Percentiles rank a stretch among this genome's conserved stretches.
Conservation (phyloP, 1,140 invertebrate genomes). For the Drosophila chauvacae region DNA sequence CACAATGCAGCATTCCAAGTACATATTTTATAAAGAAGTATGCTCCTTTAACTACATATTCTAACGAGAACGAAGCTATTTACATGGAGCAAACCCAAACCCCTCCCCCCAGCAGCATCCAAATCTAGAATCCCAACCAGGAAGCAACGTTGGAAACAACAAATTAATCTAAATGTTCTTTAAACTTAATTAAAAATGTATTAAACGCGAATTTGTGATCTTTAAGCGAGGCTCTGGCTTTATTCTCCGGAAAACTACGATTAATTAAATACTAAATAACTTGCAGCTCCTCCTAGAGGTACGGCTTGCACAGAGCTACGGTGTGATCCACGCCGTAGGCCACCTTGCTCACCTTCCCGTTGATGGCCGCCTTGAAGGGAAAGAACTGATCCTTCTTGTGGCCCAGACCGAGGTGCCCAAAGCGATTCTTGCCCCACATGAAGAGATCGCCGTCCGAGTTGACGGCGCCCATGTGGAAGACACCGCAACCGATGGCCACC, state of each 20-base stretch:
- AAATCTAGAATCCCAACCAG: conserved; percentile 10
- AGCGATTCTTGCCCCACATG: conserved; percentile 95
- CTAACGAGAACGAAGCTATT: conserved; percentile 58
- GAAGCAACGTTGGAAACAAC: conserved; percentile 12
- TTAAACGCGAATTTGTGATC: conserved; percentile 83
- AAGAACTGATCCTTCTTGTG: conserved; percentile 93
- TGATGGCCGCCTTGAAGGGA: conserved; percentile 92
- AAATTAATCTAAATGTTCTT: conserved; percentile 83
- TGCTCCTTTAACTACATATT: conserved; percentile 66
- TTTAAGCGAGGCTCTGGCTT: conserved; percentile 40
- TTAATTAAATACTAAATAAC: background rate
- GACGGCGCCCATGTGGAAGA: conserved; percentile 92
- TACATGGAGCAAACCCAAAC: conserved; percentile 34
- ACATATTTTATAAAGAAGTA: conserved; percentile 78
- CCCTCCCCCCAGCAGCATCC: background rate
- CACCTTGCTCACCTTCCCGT: conserved; percentile 90
- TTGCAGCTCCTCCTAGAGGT: conserved; percentile 79
- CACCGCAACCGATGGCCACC: conserved; percentile 89
- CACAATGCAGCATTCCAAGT: conserved; percentile 62
- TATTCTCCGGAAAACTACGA: background rate
- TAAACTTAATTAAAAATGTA: conserved; percentile 79
- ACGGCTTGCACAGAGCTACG: conserved; percentile 90
- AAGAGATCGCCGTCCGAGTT: conserved; percentile 93
- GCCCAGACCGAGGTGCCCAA: conserved; percentile 93
- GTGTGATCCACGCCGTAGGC: conserved; percentile 94